phyloP scores from a whole-genome alignment of 2,113 vertebrate species.

The Rallus limicola region DNA sequence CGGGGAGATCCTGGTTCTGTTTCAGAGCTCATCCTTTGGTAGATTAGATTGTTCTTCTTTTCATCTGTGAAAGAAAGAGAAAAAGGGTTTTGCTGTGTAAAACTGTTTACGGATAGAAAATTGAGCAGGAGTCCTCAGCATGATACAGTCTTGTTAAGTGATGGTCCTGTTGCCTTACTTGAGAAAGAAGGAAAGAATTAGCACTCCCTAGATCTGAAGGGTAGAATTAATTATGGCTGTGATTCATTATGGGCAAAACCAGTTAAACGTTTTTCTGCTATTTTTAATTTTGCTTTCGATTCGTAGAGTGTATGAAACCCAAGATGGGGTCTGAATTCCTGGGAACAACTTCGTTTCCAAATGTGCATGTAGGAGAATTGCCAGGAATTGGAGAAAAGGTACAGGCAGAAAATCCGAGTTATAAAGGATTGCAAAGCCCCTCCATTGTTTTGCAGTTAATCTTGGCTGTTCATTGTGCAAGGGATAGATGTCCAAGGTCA shows the following conservation, averaged over 20 bases:
- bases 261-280: constrained; percentile 1
- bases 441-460: constrained; percentile 15
- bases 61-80: not conserved
- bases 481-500: not conserved
- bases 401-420: not conserved
- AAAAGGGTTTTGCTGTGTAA: not conserved
- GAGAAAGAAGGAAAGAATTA: constrained; percentile 16
- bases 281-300: not conserved
- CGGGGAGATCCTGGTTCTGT: not conserved
- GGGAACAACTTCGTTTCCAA: not conserved
- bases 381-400: not conserved
- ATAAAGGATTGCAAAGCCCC: constrained; percentile 4
- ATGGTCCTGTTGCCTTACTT: not conserved
- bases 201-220: not conserved
- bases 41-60: not conserved
- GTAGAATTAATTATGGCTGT: constrained; percentile 6
- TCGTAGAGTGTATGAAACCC: not conserved
- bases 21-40: not conserved
- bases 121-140: not conserved
- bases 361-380: not conserved
- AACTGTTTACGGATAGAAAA: not conserved
- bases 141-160: not conserved
- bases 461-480: not conserved
- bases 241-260: constrained; percentile 5
- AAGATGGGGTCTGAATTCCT: not conserved